Conservation (phyloP, 2,113 vertebrate genomes). For the Nyctibius bracteatus region DNA sequence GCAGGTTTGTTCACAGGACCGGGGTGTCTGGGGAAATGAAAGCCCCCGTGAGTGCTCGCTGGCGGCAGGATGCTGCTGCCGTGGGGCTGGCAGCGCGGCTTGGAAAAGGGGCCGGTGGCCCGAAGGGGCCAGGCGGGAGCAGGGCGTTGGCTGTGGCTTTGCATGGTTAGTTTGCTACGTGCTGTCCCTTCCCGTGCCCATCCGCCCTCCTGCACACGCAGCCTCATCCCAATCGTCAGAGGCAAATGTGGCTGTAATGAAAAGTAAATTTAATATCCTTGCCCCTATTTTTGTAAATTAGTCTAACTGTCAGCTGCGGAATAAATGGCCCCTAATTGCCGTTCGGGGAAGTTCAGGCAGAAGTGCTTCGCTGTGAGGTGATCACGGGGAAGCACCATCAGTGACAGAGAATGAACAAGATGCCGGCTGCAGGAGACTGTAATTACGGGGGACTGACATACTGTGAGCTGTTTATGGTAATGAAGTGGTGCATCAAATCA, state of each 20-base stretch:
- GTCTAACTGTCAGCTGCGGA: neutral
- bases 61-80: neutral
- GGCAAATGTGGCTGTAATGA: neutral
- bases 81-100: neutral
- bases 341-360: slow-evolving; percentile 4
- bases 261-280: neutral
- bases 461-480: slow-evolving; percentile 68
- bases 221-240: neutral
- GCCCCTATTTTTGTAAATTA: slow-evolving; percentile 18
- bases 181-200: neutral
- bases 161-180: neutral
- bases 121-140: neutral
- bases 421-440: slow-evolving; percentile 35
- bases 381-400: neutral
- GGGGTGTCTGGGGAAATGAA: neutral
- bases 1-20: too few species aligned
- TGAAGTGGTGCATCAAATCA: slow-evolving; percentile 70
- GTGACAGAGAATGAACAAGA: neutral
- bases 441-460: slow-evolving; percentile 62
- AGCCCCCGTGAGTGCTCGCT: rapidly evolving
- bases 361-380: neutral
- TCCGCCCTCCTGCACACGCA: neutral
- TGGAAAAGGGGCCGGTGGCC: neutral
- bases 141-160: rapidly evolving
- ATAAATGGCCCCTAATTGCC: slow-evolving; percentile 21